Percentiles rank a stretch among this genome's conserved stretches.
phyloP scores from a whole-genome alignment of 2,797 vertebrate species.

The Melanotaenia maccullochi region DNA sequence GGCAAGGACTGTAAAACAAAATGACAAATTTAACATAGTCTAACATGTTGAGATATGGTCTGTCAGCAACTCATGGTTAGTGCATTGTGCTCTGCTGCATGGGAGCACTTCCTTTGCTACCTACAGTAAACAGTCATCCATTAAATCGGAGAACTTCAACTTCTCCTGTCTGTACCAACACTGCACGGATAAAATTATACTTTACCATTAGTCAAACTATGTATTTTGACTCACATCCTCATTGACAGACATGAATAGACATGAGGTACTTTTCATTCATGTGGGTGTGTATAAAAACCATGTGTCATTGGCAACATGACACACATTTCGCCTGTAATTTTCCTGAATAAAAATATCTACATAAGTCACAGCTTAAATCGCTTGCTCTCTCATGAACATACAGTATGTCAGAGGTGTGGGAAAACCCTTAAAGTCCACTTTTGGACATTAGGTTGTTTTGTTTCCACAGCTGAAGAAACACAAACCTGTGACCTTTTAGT shows the following conservation, averaged over 20 bases:
- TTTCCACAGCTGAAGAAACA: conserved; percentile 2
- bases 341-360: conserved; percentile 23
- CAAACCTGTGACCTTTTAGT: background rate
- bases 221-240: conserved; percentile 48
- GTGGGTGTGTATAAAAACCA: conserved; percentile 32
- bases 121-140: conserved; percentile 44
- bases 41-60: conserved; percentile 5
- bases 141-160: conserved; percentile 60
- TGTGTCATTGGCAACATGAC: conserved; percentile 57
- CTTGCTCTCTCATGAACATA: background rate
- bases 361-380: conserved; percentile 9
- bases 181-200: conserved; percentile 5
- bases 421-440: conserved; percentile 14
- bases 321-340: conserved; percentile 37
- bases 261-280: conserved; percentile 60
- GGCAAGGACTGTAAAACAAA: conserved; percentile 86
- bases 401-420: background rate
- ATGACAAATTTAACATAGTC: conserved; percentile 21
- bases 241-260: conserved; percentile 56
- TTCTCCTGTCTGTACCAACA: conserved; percentile 63
- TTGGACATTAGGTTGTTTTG: conserved; percentile 2
- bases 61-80: background rate
- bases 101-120: conserved; percentile 70
- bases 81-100: conserved; percentile 34
- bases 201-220: conserved; percentile 50